Conservation (phyloP, 37 sponge, comb jelly and placozoan genomes). For the Oopsacas minuta region DNA sequence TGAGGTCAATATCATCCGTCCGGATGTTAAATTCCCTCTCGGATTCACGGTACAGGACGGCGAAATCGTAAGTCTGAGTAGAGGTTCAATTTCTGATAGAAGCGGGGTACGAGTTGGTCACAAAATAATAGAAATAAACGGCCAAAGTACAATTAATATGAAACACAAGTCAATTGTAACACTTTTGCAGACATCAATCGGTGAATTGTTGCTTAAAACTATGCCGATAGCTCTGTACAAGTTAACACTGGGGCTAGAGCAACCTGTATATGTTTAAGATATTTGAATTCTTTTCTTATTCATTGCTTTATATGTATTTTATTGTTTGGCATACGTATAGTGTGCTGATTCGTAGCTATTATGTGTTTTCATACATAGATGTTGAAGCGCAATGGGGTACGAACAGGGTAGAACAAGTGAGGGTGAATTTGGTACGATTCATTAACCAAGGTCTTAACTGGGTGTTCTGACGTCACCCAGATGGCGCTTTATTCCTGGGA, state of each 20-base stretch:
- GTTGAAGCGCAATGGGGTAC: no score
- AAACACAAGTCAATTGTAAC: constrained; percentile 50
- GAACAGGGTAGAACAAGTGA: no score
- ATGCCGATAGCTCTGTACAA: constrained; percentile 79
- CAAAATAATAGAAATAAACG: constrained; percentile 86
- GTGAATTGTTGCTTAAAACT: constrained; percentile 74
- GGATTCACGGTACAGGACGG: constrained; percentile 91
- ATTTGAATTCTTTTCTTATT: neutral
- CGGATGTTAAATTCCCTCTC: constrained; percentile 80
- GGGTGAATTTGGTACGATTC: no score
- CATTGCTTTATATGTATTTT: no score
- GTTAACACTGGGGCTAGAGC: constrained; percentile 60
- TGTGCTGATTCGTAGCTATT: no score
- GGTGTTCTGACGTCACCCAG: no score
- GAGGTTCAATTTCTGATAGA: constrained; percentile 89
- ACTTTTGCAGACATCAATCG: constrained; percentile 53
- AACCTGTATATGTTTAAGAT: neutral
- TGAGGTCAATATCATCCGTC: constrained; percentile 69
- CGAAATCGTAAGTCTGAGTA: constrained; percentile 55
- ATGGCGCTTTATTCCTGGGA: no score
- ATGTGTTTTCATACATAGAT: no score
- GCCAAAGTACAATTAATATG: constrained; percentile 62
- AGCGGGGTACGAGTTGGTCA: constrained; percentile 92
- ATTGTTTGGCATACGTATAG: neutral
- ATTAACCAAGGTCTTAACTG: no score